Evolutionary conservation across 2,888 invertebrate genomes (phyloP).

Genomic region (Torymus auratus): DNA sequence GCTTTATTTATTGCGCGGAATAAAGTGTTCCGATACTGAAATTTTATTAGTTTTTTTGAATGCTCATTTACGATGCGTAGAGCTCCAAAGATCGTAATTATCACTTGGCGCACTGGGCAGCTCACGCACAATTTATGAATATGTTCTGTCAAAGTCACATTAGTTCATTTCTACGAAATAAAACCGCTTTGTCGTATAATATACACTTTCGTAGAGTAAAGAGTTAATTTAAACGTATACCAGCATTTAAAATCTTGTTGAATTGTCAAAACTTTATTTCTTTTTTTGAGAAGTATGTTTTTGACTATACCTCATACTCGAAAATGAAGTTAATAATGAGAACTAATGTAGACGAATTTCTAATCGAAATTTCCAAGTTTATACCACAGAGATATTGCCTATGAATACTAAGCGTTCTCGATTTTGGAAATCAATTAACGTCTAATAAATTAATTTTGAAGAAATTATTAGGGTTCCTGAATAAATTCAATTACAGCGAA

Average conservation of each 20-base stretch:
- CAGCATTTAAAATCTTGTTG: no score
- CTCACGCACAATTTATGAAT: background rate
- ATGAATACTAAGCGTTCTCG: no score
- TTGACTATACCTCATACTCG: no score
- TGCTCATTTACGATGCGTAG: conserved; percentile 36
- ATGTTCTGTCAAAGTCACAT: background rate
- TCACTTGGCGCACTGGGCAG: background rate
- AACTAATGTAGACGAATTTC: no score
- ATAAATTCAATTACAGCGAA: background rate
- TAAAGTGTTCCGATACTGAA: conserved; percentile 49
- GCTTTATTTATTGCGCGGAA: conserved; percentile 46
- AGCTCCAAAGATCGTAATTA: conserved; percentile 27
- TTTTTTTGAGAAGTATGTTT: no score
- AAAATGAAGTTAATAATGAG: no score
- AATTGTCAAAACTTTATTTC: no score
- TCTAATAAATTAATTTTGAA: background rate
- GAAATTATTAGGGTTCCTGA: background rate
- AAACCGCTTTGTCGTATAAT: background rate
- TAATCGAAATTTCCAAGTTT: no score
- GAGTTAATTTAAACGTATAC: no score
- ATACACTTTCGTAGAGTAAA: no score
- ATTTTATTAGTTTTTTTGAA: conserved; percentile 37
- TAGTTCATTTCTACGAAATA: background rate
- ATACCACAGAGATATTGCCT: no score
- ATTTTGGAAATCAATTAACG: background rate